Evolutionary conservation across 2,888 invertebrate genomes (phyloP).

Genomic region (Coenonympha glycerion): DNA sequence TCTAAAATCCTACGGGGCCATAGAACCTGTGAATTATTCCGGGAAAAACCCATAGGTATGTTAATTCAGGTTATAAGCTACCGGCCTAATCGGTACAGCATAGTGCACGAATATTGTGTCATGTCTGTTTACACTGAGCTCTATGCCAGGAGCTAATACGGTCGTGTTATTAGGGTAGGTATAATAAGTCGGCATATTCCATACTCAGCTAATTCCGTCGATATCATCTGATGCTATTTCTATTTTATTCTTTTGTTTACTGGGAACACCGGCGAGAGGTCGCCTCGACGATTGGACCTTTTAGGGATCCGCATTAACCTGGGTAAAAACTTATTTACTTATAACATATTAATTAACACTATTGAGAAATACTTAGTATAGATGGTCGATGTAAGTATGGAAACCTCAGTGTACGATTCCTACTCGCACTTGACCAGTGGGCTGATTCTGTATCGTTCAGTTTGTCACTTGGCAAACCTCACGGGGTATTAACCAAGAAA

Average conservation of each 20-base stretch:
- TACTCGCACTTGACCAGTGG: no score
- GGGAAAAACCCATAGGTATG: no score
- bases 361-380: no score
- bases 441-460: no score
- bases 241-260: slow-evolving; percentile 75
- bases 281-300: slow-evolving; percentile 24
- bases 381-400: no score
- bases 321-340: neutral
- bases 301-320: slow-evolving; percentile 1
- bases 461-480: no score
- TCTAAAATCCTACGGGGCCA: no score
- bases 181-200: slow-evolving; percentile 71
- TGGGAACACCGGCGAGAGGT: slow-evolving; percentile 30
- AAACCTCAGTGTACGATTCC: no score
- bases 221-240: slow-evolving; percentile 70
- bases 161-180: slow-evolving; percentile 62
- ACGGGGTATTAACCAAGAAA: no score
- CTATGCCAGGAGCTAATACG: slow-evolving; percentile 59
- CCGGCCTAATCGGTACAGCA: no score
- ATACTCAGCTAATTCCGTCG: slow-evolving; percentile 60
- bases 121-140: slow-evolving; percentile 37
- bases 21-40: no score
- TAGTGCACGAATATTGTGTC: slow-evolving; percentile 21
- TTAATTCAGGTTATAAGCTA: no score
- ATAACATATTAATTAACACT: neutral